Base-by-base conservation (phyloP, 2,113 vertebrate genomes). In the Mesocricetus auratus region DNA sequence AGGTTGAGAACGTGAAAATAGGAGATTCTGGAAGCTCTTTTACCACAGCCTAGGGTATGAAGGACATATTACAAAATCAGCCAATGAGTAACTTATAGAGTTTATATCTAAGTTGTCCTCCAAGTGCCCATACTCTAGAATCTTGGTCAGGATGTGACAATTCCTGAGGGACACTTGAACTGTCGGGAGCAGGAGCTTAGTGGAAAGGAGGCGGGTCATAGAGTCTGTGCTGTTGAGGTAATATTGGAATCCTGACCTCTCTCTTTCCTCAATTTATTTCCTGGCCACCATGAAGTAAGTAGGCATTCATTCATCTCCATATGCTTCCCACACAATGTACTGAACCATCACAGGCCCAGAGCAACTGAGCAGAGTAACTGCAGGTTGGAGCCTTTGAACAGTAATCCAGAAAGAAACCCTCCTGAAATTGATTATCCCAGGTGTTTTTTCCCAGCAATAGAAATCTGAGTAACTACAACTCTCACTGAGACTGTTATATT, bases 401-500 rank as follows among this genome's bases (percentile, higher is more conserved):
- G 33, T 21, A 39, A 64, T 17, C 47, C 66, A 71, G 36, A 71
- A 56, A 26, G 22, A 26, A 15, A 3, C 19, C 69, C 24, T 10
- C 56, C 47, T 39, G 11, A 3, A 42, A 39, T 42, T 74, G 71
- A 74, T 7, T 42, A 24, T 42, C n/a, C 71, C 69, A 73, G 3
- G 19, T 8, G 7, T 39, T 19, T 19, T 73, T 17, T 73, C 17
- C 31, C 42, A 86, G 31, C 31, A 68, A 58, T 10, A 29, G 13
- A 88, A 73, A 58, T 24, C 22, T 5, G 15, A 45, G 31, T 69
- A 36, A 36, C 68, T 69, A 17, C 15, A 87, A 42, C 2, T 96
- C 9, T 22, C 94, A 31, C 42, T 69, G 94, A 94, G 42, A 64
- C 73, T 73, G 24, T 50, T 91, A 94, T 91, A 96, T 97, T 96